Base-by-base conservation (phyloP, 2,797 vertebrate genomes). In the Oryzias dopingdopingensis region DNA sequence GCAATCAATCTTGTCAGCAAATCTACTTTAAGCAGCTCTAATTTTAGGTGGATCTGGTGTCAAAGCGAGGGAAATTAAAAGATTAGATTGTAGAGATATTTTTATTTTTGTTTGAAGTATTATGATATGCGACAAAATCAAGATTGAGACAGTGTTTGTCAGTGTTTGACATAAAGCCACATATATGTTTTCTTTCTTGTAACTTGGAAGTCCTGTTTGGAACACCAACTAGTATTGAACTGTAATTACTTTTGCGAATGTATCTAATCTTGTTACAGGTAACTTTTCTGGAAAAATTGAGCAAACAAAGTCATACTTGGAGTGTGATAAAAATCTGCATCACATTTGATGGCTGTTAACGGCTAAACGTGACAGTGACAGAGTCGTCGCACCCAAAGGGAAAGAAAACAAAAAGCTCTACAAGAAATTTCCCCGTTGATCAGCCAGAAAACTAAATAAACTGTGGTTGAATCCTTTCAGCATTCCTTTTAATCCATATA, bases 1-100 rank as follows among this genome's bases (percentile, higher is more conserved):
- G 49, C 45, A 55, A 81, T 89, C 48, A 76, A 71, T 88, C 85
- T 74, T 59, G 14, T 8, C 22, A 51, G 49, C 48, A 71, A 67
- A 67, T 60, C 62, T 55, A 50, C 56, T 42, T 71, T 67, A 71
- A 76, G 54, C 20, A 15, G 44, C 52, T 53, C 17, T 64, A 48
- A 72, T 80, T 69, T 72, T 26, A 53, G 23, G 4, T 55, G n/a
- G 50, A 52, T 56, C 50, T 61, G 42, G 43, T 61, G 59, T 14
- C 60, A 18, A 56, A 41, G 42, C 6, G 52, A 55, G 40, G 32
- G 3, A 56, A 70, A 76, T 74, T 57, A 70, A 70, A 76, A 65
- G 51, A 85, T 77, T 58, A 78, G 32, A 26, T 52, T 57, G 24
- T 0, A 55, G 24, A n/a, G 16, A 50, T 56, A 20, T 63, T 51